Evolutionary conservation across 2,888 invertebrate species (phyloP), one percentile per base, ranked within the genome.

Genomic region (Acronicta aceris): DNA sequence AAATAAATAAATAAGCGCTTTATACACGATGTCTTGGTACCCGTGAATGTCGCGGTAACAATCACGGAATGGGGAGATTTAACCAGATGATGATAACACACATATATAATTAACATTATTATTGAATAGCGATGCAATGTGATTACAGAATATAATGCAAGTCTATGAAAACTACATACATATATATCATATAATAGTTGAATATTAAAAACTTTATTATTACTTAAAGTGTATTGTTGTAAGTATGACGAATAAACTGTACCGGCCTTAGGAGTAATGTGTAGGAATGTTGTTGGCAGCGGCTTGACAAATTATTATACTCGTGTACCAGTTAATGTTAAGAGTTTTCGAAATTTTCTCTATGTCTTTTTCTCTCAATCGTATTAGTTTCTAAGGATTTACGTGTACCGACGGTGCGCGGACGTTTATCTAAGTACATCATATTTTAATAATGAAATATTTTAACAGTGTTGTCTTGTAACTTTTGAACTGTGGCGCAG

Each of bases 191-290:
- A 87, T 89, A 92, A 36, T 38, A 38, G 91, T 91, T 93, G 88
- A 89, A 82, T 83, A 84, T 90, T 90, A 83, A 87, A 91, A 90
- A 87, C 72, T 80, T 78, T 80, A 82, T 87, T 82, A 84, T 88
- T 90, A 91, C 89, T 90, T 89, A 89, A 91, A 92, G 89, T 92
- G 89, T 92, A 89, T 90, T 89, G 88, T 89, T 88, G 82, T 92
- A 90, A 92, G 90, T 86, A 83, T 82, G 86, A 87, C 71, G 85
- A 88, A 85, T 83, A 87, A 88, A 83, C 79, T 88, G 89, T 93
- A 91, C 94, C 94, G 94, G 94, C 94, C 94, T 93, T 94, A 94
- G 93, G 82, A 86, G 86, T 92, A 90, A 89, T 84, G 85, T 80
- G 86, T 90, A 92, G 89, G 85, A 81, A 81, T 85, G 87, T 89